A percentile compares a stretch with the other conserved stretches of the same genome.
Evolutionary conservation across 2,797 vertebrate species (phyloP).

Genomic region (Arnoldichthys spilopterus): DNA sequence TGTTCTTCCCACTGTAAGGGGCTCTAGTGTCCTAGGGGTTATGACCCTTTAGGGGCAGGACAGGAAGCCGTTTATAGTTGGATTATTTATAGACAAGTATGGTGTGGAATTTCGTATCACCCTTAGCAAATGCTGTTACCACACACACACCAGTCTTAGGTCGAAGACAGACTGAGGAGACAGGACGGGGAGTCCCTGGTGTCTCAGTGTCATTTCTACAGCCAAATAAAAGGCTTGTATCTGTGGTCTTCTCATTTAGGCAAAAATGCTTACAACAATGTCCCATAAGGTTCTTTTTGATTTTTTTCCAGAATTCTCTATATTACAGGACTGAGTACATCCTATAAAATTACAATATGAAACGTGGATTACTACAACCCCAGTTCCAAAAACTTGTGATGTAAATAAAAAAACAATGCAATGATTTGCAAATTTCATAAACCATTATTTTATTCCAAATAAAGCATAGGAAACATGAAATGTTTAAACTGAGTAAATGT

Average conservation of each 20-base stretch:
- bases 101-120: conserved; percentile 51
- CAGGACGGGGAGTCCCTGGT: neutral
- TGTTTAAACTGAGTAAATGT: no score
- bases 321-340: no score
- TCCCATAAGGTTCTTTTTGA: no score
- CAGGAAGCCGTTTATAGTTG: conserved; percentile 51
- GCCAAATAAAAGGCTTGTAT: neutral
- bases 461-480: no score
- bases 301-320: no score
- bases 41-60: conserved; percentile 40
- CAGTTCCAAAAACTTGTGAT: no score
- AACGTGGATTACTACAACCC: no score
- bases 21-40: conserved; percentile 24
- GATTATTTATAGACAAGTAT: conserved; percentile 60
- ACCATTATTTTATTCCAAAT: no score
- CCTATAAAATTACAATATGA: no score
- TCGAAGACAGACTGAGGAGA: conserved; percentile 14
- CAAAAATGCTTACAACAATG: no score
- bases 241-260: neutral
- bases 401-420: no score
- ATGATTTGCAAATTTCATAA: no score
- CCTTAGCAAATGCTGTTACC: conserved; percentile 37
- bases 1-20: neutral
- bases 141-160: conserved; percentile 28
- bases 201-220: neutral